Evolutionary conservation across 1,140 invertebrate species (phyloP).

Genomic region (Trialeurodes vaporariorum): DNA sequence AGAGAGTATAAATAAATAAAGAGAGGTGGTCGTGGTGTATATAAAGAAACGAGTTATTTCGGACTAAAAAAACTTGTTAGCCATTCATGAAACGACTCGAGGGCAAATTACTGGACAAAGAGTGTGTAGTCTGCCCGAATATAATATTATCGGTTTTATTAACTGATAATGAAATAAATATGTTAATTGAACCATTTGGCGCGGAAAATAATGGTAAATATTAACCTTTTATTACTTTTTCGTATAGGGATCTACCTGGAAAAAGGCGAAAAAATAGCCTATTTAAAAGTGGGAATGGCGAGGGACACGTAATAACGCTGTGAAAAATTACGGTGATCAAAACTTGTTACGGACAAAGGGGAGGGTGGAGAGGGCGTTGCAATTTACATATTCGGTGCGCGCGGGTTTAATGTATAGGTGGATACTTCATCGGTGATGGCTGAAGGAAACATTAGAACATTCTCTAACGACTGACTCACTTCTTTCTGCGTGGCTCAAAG

Average conservation of each 20-base stretch:
- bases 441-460: neutral
- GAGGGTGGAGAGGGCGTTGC: too few relatives aligned
- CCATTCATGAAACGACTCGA: too few relatives aligned
- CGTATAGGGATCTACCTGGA: too few relatives aligned
- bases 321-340: neutral
- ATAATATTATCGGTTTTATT: neutral
- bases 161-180: constrained; percentile 1
- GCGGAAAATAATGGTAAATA: neutral
- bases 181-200: neutral
- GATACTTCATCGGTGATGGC: too few relatives aligned
- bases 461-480: neutral
- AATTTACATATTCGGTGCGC: neutral
- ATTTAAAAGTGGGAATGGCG: neutral
- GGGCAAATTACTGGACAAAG: too few relatives aligned
- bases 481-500: too few relatives aligned
- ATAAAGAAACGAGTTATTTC: too few relatives aligned
- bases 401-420: neutral
- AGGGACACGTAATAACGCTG: neutral
- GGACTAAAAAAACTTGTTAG: too few relatives aligned
- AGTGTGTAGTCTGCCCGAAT: too few relatives aligned
- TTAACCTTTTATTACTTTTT: neutral
- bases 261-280: neutral
- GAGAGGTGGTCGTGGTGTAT: too few relatives aligned
- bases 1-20: too few relatives aligned
- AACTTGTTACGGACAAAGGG: too few relatives aligned